These are phyloP conservation scores for Megamerina dolium DNA, from an alignment of 2,888 invertebrate genomes.

Conservation along the genomic window DNA sequence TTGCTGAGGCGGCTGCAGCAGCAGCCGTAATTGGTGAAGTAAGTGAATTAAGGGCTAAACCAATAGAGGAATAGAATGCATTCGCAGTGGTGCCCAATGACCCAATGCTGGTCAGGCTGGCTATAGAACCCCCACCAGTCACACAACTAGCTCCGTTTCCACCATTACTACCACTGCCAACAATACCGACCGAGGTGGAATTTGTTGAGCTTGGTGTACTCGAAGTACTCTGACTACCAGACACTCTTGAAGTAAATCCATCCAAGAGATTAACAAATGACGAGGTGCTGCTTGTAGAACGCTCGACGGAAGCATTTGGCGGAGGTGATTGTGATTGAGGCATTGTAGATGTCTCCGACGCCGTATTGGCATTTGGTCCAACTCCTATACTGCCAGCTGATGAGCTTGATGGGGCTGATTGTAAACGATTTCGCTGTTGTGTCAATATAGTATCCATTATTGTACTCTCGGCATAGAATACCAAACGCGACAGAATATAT, in stretches of 20 bases:
- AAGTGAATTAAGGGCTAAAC: conserved; percentile 39
- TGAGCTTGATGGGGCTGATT: conserved; percentile 21
- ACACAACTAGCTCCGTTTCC: conserved; percentile 18
- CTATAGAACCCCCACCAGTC: conserved; percentile 27
- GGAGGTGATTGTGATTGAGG: conserved; percentile 19
- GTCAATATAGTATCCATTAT: conserved; percentile 26
- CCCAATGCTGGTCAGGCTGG: conserved; percentile 38
- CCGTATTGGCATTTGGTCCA: conserved; percentile 1
- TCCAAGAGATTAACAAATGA: conserved; percentile 43
- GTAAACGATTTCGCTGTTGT: conserved; percentile 24
- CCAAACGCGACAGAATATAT: no score
- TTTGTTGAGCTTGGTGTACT: conserved; percentile 40
- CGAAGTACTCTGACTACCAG: conserved; percentile 36
- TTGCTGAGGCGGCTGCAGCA: conserved; percentile 40
- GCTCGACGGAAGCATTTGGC: no score
- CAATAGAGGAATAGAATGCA: conserved; percentile 42
- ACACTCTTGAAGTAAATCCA: conserved; percentile 41
- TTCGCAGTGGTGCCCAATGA: conserved; percentile 40
- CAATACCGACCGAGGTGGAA: conserved; percentile 24
- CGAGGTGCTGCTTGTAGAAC: conserved; percentile 24
- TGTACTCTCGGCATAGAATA: no score
- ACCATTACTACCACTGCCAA: no score
- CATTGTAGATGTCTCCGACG: conserved; percentile 5
- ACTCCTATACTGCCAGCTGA: conserved; percentile 3
- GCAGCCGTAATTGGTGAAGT: conserved; percentile 43